phyloP scores from a whole-genome alignment of 2,888 invertebrate species.

The Thymelicus sylvestris region DNA sequence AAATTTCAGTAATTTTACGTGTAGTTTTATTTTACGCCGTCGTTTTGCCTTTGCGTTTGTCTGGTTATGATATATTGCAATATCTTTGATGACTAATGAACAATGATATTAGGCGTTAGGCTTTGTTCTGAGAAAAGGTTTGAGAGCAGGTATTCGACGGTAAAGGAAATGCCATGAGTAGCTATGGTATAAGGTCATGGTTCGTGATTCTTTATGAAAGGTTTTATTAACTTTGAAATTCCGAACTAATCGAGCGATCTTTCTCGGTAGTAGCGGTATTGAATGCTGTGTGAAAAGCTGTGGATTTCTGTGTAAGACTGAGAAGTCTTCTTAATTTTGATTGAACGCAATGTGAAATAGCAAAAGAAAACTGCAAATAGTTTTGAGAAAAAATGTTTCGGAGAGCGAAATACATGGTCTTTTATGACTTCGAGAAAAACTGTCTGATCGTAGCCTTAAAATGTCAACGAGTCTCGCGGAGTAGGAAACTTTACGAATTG shows the following conservation, averaged over 20 bases:
- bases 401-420: too few relatives aligned
- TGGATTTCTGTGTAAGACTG: too few relatives aligned
- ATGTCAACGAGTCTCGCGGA: too few relatives aligned
- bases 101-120: constrained; percentile 53
- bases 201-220: constrained; percentile 37
- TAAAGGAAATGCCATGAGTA: constrained; percentile 65
- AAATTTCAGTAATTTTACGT: constrained; percentile 3
- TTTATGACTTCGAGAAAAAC: too few relatives aligned
- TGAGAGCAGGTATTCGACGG: constrained; percentile 54
- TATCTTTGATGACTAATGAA: constrained; percentile 69
- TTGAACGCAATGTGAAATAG: too few relatives aligned
- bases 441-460: too few relatives aligned
- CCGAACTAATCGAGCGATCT: not conserved
- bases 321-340: too few relatives aligned
- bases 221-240: not conserved
- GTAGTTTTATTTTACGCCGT: constrained; percentile 9
- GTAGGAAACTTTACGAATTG: too few relatives aligned
- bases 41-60: constrained; percentile 39
- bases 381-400: too few relatives aligned
- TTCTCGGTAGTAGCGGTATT: not conserved
- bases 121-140: constrained; percentile 59
- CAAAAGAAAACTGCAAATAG: too few relatives aligned
- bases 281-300: not conserved
- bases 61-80: constrained; percentile 56
- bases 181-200: constrained; percentile 33